Evolutionary conservation across 2,888 invertebrate species (phyloP).

Genomic region (Agrochola macilenta): DNA sequence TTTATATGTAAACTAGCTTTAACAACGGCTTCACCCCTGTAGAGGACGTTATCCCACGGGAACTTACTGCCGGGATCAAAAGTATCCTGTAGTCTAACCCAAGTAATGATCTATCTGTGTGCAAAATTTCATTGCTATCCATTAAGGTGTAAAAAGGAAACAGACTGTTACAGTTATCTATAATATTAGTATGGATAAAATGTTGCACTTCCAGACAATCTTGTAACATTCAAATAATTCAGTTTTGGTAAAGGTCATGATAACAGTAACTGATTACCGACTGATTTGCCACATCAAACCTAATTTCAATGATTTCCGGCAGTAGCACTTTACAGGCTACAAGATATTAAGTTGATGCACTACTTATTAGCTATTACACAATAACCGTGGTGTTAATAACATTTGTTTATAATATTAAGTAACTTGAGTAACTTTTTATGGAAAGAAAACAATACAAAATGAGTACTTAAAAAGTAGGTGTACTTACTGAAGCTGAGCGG

Average conservation of each 20-base stretch:
- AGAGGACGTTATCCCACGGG: not conserved
- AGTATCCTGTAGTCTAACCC: not conserved
- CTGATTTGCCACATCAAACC: not conserved
- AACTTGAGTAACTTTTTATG: not conserved
- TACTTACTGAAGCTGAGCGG: constrained; percentile 73
- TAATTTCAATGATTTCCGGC: not conserved
- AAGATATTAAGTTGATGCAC: not conserved
- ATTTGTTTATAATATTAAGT: not conserved
- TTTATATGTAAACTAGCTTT: not conserved
- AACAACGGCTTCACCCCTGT: no score
- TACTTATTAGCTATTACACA: not conserved
- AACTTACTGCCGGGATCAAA: not conserved
- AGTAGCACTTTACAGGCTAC: not conserved
- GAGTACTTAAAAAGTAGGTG: not conserved
- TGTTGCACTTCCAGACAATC: not conserved
- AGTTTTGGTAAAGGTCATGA: not conserved
- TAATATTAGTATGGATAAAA: not conserved
- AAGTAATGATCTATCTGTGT: not conserved
- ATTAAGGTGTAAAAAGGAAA: not conserved
- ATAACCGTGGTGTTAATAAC: not conserved
- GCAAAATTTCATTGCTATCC: not conserved
- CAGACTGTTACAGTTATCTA: not conserved
- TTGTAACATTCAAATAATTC: not conserved
- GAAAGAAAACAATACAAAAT: not conserved
- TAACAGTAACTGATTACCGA: not conserved